Percentiles rank a stretch among this genome's conserved stretches.
Conservation (phyloP, 2,888 invertebrate genomes). For the Eilema sororculum region DNA sequence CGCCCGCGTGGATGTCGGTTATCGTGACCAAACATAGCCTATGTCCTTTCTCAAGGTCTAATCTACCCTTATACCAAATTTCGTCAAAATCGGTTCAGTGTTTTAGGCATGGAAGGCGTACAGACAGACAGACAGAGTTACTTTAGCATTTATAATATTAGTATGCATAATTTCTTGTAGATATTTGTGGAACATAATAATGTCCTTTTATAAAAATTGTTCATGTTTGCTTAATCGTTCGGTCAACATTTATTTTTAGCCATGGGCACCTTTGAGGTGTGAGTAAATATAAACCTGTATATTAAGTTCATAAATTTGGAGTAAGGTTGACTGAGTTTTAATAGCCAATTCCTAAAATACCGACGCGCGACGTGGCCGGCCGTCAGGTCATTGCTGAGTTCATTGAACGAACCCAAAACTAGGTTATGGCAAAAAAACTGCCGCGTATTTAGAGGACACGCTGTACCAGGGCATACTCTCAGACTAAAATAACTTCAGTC, state of each 20-base stretch:
- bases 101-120: no score
- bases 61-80: no score
- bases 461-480: background rate
- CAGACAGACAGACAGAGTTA: no score
- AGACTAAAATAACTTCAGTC: no score
- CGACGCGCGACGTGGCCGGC: background rate
- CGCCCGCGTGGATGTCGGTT: no score
- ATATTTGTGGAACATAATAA: no score
- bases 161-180: no score
- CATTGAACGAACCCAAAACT: background rate
- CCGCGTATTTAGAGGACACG: background rate
- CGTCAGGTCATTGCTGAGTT: conserved; percentile 5
- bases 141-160: no score
- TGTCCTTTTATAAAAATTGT: no score
- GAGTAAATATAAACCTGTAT: background rate
- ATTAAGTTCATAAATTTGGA: background rate
- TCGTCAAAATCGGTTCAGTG: no score
- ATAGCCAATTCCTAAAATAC: background rate
- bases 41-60: no score
- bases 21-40: no score
- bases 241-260: background rate
- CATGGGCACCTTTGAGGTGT: background rate
- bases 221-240: background rate
- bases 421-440: conserved; percentile 1
- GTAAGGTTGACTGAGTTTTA: background rate